Evolutionary conservation across 1,140 invertebrate species (phyloP).

Genomic region (Ceratitis capitata): DNA sequence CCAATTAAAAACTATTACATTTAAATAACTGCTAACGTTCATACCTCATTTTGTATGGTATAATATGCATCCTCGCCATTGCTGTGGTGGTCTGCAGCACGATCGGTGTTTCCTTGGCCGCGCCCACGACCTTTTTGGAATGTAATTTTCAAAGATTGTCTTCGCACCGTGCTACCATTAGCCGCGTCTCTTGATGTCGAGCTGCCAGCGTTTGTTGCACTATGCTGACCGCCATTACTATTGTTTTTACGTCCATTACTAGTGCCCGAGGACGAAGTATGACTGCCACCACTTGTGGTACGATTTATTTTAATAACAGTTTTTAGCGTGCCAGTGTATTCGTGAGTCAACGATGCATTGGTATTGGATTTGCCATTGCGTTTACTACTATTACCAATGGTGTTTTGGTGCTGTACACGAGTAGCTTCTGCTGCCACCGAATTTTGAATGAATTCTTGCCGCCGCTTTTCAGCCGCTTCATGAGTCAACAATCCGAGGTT

Average conservation of each 20-base stretch:
- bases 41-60: conserved; percentile 82
- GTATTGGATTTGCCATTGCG: conserved; percentile 43
- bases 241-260: conserved; percentile 47
- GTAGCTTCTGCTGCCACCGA: conserved; percentile 52
- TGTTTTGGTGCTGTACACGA: conserved; percentile 48
- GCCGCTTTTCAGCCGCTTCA: conserved; percentile 68
- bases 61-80: conserved; percentile 75
- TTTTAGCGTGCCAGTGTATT: conserved; percentile 79
- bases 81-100: conserved; percentile 66
- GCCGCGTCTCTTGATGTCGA: conserved; percentile 29
- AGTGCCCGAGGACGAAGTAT: background rate
- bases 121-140: conserved; percentile 78
- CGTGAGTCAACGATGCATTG: conserved; percentile 54
- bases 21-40: too few species aligned
- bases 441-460: conserved; percentile 64
- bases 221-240: conserved; percentile 35
- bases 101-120: conserved; percentile 67
- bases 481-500: conserved; percentile 73
- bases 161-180: conserved; percentile 48
- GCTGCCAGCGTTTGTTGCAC: conserved; percentile 57
- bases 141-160: conserved; percentile 81
- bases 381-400: conserved; percentile 63
- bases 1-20: background rate
- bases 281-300: conserved; percentile 56
- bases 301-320: conserved; percentile 80